A percentile compares a stretch with the other conserved stretches of the same genome.
These are phyloP conservation scores for Molorchus minor DNA, from an alignment of 2,888 invertebrate species.

Conservation along the genomic window DNA sequence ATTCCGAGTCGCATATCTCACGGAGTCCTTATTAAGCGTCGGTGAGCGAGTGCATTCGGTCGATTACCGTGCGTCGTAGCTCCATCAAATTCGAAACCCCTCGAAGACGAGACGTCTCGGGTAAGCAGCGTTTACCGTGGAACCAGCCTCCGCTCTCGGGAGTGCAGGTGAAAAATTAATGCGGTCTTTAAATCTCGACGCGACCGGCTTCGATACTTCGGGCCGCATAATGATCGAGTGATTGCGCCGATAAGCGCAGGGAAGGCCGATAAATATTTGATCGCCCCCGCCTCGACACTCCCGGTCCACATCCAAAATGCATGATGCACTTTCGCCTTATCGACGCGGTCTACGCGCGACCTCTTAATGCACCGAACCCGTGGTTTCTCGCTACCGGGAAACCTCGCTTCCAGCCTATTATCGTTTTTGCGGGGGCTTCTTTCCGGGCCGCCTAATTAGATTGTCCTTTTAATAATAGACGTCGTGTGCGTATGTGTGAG, in stretches of 20 bases:
- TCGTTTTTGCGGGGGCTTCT: background rate
- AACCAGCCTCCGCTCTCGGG: too few species aligned
- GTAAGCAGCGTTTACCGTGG: too few species aligned
- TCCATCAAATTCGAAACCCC: too few species aligned
- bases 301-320: constrained; percentile 51
- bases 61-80: too few species aligned
- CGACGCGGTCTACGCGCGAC: constrained; percentile 35
- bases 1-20: too few species aligned
- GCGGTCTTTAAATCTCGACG: constrained; percentile 9
- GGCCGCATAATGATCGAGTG: constrained; percentile 12
- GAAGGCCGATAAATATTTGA: constrained; percentile 52
- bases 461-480: constrained; percentile 37
- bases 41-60: too few species aligned
- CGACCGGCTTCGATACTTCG: background rate
- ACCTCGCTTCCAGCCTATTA: background rate
- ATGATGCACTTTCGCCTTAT: constrained; percentile 47
- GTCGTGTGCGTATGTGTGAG: too few species aligned
- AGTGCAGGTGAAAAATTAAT: constrained; percentile 16
- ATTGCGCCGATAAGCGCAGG: constrained; percentile 43
- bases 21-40: too few species aligned
- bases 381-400: background rate
- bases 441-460: constrained; percentile 29
- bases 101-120: too few species aligned
- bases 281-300: constrained; percentile 46
- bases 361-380: constrained; percentile 36